Evolutionary conservation across 2,113 vertebrate species (phyloP).

Genomic region (Myotis brandtii): DNA sequence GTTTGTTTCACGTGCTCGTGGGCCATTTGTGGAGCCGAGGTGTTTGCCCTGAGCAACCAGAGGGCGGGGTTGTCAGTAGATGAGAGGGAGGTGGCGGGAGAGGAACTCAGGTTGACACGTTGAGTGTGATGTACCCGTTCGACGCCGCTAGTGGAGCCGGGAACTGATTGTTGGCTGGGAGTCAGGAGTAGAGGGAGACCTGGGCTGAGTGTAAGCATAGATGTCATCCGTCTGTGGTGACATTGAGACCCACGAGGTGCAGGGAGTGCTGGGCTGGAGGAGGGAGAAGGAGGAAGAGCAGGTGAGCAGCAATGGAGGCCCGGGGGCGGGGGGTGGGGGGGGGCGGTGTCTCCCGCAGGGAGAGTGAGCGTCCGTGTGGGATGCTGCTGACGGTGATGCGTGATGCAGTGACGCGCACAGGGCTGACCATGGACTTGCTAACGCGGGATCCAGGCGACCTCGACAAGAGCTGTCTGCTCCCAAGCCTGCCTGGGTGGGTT

Average conservation of each 20-base stretch:
- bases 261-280: not conserved
- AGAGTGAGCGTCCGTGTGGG: too few relatives aligned
- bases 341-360: not conserved
- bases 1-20: not conserved
- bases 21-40: not conserved
- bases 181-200: not conserved
- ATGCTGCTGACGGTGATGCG: not conserved
- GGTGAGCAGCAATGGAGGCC: not conserved
- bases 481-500: not conserved
- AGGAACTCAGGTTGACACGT: not conserved
- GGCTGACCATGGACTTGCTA: not conserved
- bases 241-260: not conserved
- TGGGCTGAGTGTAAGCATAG: not conserved
- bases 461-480: not conserved
- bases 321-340: too few relatives aligned
- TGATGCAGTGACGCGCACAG: fast-evolving
- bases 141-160: not conserved
- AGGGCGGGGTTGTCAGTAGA: not conserved
- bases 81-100: fast-evolving
- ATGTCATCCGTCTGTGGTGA: not conserved
- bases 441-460: not conserved
- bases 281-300: not conserved
- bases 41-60: not conserved
- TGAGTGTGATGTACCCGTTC: not conserved
- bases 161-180: not conserved